Evolutionary conservation across 1,140 invertebrate genomes (phyloP).

Genomic region (Drosophila neocordata): DNA sequence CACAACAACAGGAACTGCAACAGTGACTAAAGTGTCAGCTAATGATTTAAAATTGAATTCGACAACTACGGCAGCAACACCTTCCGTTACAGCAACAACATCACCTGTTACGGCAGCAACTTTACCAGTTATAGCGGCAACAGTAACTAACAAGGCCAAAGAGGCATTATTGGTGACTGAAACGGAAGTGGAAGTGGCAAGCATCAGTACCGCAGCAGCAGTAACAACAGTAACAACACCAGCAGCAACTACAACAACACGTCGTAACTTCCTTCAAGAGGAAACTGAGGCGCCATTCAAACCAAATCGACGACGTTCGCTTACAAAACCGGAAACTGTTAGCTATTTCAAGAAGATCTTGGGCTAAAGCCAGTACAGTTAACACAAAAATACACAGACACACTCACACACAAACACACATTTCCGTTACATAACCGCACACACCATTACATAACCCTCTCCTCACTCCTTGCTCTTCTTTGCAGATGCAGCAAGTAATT

Average conservation of each 20-base stretch:
- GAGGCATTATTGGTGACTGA: not conserved
- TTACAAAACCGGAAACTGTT: slow-evolving; percentile 82
- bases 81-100: slow-evolving; percentile 14
- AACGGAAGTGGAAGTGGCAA: not conserved
- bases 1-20: not conserved
- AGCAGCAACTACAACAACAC: slow-evolving; percentile 43
- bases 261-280: slow-evolving; percentile 76
- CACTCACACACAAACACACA: slow-evolving; percentile 32
- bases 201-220: not conserved
- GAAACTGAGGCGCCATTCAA: slow-evolving; percentile 79
- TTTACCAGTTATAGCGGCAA: slow-evolving; percentile 19
- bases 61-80: slow-evolving; percentile 21
- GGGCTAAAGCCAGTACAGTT: slow-evolving; percentile 64
- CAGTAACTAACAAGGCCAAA: not conserved
- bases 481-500: slow-evolving; percentile 51
- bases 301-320: slow-evolving; percentile 80
- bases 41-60: slow-evolving; percentile 35
- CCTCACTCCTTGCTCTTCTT: not conserved
- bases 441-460: not conserved
- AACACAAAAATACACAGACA: slow-evolving; percentile 30
- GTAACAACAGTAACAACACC: slow-evolving; percentile 18
- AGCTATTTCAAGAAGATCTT: slow-evolving; percentile 83
- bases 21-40: not conserved
- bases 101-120: slow-evolving; percentile 33
- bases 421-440: slow-evolving; percentile 39